Conservation (phyloP, 2,888 invertebrate genomes). For the Actias luna region DNA sequence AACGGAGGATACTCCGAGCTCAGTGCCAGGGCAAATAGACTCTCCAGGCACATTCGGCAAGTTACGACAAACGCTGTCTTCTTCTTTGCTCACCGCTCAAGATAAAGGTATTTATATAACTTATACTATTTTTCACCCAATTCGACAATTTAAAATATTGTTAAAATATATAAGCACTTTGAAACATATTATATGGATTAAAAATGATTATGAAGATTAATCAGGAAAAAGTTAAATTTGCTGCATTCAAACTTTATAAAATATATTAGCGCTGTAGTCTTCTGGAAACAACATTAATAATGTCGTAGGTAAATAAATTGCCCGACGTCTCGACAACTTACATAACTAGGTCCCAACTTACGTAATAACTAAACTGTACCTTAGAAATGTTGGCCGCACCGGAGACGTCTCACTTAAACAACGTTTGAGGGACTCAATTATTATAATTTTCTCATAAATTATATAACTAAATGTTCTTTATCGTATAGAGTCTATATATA, state of each 20-base stretch:
- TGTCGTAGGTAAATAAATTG: constrained; percentile 43
- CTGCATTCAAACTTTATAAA: constrained; percentile 34
- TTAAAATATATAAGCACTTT: too few relatives aligned
- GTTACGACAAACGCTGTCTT: constrained; percentile 90
- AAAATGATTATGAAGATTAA: constrained; percentile 31
- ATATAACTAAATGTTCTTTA: background rate
- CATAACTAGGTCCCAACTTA: constrained; percentile 37
- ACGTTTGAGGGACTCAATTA: constrained; percentile 8
- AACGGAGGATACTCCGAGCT: constrained; percentile 86
- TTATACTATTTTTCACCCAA: too few relatives aligned
- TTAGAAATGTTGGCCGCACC: constrained; percentile 24
- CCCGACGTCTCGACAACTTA: constrained; percentile 37
- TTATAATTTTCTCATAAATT: background rate
- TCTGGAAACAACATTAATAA: constrained; percentile 39
- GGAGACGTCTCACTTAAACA: constrained; percentile 16
- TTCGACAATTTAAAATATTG: too few relatives aligned
- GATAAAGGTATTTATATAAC: constrained; percentile 85
- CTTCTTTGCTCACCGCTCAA: constrained; percentile 90
- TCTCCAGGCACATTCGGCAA: constrained; percentile 91
- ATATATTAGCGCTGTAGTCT: constrained; percentile 34
- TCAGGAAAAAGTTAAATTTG: constrained; percentile 35
- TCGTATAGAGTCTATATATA: background rate
- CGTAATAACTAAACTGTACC: constrained; percentile 38
- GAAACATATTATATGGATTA: constrained; percentile 11
- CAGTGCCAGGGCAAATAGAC: constrained; percentile 82